phyloP scores from a whole-genome alignment of 2,888 invertebrate species.

The Andrena chrysosceles region DNA sequence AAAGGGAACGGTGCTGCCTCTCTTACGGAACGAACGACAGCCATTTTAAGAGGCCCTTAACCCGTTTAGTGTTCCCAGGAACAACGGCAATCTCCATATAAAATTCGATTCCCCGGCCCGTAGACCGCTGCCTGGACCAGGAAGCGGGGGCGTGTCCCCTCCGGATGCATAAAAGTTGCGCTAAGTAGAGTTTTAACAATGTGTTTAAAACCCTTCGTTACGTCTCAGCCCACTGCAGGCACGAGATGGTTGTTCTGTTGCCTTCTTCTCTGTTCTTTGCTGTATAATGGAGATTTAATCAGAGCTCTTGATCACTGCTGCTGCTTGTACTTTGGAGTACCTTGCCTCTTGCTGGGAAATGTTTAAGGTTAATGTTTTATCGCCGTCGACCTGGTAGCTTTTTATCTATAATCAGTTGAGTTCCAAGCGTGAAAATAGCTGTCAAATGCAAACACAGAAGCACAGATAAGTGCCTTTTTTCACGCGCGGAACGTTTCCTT shows the following conservation, averaged over 20 bases:
- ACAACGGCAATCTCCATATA: conserved; percentile 79
- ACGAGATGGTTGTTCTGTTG: not conserved
- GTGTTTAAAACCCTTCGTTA: conserved; percentile 64
- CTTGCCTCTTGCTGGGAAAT: not conserved
- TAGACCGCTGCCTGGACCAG: conserved; percentile 42
- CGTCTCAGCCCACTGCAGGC: not conserved
- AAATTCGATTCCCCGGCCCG: conserved; percentile 74
- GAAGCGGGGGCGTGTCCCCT: conserved; percentile 68
- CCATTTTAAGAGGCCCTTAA: conserved; percentile 80
- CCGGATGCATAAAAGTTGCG: conserved; percentile 67
- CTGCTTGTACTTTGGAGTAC: not conserved
- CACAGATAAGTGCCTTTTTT: not conserved
- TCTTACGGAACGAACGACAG: conserved; percentile 81
- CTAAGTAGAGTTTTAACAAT: conserved; percentile 69
- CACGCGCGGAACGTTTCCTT: not conserved
- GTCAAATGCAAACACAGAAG: not conserved
- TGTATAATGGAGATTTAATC: not conserved
- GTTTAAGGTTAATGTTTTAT: not conserved
- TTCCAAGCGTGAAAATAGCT: not conserved
- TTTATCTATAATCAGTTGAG: not conserved
- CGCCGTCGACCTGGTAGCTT: not conserved
- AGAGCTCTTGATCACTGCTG: not conserved
- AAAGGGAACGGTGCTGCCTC: conserved; percentile 73
- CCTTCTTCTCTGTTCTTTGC: not conserved
- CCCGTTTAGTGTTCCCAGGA: conserved; percentile 77